Evolutionary conservation across 1,140 invertebrate genomes (phyloP).

Genomic region (Gonatopus flavifemur): DNA sequence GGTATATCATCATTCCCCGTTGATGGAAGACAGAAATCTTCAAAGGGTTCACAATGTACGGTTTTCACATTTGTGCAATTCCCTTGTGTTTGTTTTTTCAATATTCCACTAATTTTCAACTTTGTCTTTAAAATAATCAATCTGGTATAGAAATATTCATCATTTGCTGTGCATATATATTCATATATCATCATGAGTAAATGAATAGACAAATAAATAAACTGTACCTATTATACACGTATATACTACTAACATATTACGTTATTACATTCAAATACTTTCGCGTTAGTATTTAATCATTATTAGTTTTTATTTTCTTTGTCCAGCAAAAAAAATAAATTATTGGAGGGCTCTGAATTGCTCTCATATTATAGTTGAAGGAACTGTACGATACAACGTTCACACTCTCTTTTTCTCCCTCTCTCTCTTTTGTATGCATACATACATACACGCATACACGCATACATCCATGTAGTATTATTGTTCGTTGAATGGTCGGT

Average conservation of each 20-base stretch:
- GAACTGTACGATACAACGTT: conserved; percentile 29
- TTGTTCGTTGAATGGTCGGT: conserved; percentile 19
- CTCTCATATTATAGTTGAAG: conserved; percentile 20
- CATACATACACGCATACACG: too few relatives aligned
- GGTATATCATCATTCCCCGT: too few relatives aligned
- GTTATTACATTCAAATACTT: neutral
- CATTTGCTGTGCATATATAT: too few relatives aligned
- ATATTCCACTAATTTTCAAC: too few relatives aligned
- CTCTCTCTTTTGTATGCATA: conserved; percentile 7
- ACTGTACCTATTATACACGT: conserved; percentile 7
- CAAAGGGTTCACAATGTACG: too few relatives aligned
- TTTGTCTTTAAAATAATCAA: too few relatives aligned
- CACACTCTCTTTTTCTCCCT: conserved; percentile 4
- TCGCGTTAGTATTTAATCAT: neutral
- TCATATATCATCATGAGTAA: too few relatives aligned
- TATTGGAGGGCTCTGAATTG: conserved; percentile 24
- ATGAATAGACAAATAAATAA: conserved; percentile 6
- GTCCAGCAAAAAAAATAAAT: conserved; percentile 12
- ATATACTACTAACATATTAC: neutral
- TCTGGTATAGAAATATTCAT: too few relatives aligned
- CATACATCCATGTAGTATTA: too few relatives aligned
- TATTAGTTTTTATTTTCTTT: neutral
- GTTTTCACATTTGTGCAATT: too few relatives aligned
- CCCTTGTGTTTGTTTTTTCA: too few relatives aligned
- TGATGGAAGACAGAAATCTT: too few relatives aligned